Base-by-base conservation (phyloP, 2,888 invertebrate genomes). In the Xylocampa areola region DNA sequence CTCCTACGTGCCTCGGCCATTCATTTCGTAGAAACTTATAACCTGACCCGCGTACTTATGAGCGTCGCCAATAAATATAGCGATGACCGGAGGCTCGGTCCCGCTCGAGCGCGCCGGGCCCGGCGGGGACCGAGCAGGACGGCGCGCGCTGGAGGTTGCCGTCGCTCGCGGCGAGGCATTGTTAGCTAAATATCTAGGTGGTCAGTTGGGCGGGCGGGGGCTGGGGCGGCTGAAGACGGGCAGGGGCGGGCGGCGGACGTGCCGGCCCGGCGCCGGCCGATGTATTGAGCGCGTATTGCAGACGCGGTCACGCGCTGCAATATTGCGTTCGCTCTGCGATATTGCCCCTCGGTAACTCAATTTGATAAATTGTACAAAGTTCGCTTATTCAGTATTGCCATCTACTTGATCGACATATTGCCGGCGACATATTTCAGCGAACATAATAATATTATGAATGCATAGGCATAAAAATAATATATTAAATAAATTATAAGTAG, bases 201-300 rank as follows among this genome's bases (percentile, higher is more conserved):
- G 93, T 93, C 93, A 93, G 92, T 89, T 86, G 87, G 87, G 87
- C 85, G 86, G 84, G 84, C 80, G 85, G 85, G 85, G 79, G 82
- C 73, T 68, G 70, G 85, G 84, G 84, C 76, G 81, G 84, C 79
- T 78, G 79, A 86, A 85, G 87, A 84, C 84, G 85, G 82, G 81
- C 82, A 81, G 85, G 80, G 80, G 75, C 81, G 85, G 90, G 90
- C 84, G 87, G 88, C 86, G 88, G 88, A 89, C 91, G 92, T 90
- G 90, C 87, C 76, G 88, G 86, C 89, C 89, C 85, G 89, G 89
- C 91, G 91, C 90, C 91, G 90, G 89, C 89, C 93, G 93, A 92
- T 93, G 94, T 94, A 94, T 94, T 90, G 94, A 94, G 92, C 94
- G 94, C 90, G 93, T 91, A 91, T 92, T 94, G 92, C 93, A 92